Evolutionary conservation across 2,888 invertebrate species (phyloP), one percentile per base, ranked within the genome.

Genomic region (Drosophila barbarae): DNA sequence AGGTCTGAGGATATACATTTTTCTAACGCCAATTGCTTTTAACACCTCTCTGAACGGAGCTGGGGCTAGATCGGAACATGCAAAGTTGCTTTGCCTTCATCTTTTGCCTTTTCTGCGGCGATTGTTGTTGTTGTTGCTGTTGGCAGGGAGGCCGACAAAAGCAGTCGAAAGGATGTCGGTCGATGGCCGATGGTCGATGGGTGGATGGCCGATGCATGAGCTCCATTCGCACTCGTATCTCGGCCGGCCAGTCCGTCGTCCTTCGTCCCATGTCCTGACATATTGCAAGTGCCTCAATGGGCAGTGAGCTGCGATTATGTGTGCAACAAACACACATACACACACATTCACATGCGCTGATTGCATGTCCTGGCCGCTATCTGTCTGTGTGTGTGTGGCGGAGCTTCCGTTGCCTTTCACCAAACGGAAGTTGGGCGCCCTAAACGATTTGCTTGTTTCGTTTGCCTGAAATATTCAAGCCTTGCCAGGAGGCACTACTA

Each of bases 371-470:
- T 53, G 41, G 42, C 57, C 35, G 49, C 70, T 58, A 58, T 46
- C 56, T 52, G 34, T 13, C 39, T 46, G 21, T 50, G 44, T 67
- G 54, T 54, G 70, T 39, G 38, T 51, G 54, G 73, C 64, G 59
- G 53, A 63, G 51, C 53, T 79, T 76, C 76, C 80, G 72, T 71
- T 85, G 75, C 66, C 61, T 60, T 81, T 80, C 73, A 69, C 65
- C 61, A 66, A 79, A 74, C 84, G 85, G 81, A 81, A 81, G 81
- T 69, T 47, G 71, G 70, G 76, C 70, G 70, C 84, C 74, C 85
- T 85, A 85, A 81, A 80, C 85, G 84, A 81, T 81, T 85, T 77
- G 76, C 84, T 83, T 85, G 77, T 85, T 80, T 85, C 77, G 72
- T 68, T 53, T 68, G 65, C 65, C 65, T 72, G 52, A 72, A 77